phyloP scores from a whole-genome alignment of 2,113 vertebrate species.

The Thamnaconus septentrionalis region DNA sequence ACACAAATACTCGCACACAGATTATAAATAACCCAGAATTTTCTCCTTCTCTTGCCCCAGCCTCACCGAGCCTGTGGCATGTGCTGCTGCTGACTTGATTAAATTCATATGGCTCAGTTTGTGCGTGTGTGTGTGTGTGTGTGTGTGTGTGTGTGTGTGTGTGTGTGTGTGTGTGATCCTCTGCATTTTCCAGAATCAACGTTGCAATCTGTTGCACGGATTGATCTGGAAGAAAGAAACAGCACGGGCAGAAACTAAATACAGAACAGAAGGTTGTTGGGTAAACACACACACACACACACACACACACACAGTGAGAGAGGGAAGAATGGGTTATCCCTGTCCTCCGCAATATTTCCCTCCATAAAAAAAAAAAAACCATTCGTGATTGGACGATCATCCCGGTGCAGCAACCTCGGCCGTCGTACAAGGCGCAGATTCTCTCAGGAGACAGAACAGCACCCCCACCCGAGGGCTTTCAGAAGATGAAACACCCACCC shows the following conservation, averaged over 20 bases:
- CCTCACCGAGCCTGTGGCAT: constrained; percentile 32
- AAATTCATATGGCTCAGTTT: constrained; percentile 52
- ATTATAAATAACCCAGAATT: constrained; percentile 61
- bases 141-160: constrained; percentile 17
- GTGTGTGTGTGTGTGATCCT: constrained; percentile 41
- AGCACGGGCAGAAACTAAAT: constrained; percentile 66
- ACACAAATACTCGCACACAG: constrained; percentile 1
- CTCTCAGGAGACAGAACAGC: too few relatives aligned
- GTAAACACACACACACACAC: constrained; percentile 24
- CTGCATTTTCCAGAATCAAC: constrained; percentile 59
- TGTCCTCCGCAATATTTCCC: constrained; percentile 38
- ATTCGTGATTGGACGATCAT: not conserved
- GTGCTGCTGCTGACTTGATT: constrained; percentile 54
- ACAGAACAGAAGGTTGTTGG: constrained; percentile 68
- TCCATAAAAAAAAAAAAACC: constrained; percentile 37
- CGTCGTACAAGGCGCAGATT: too few relatives aligned
- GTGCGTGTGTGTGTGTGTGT: constrained; percentile 18
- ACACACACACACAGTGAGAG: constrained; percentile 17
- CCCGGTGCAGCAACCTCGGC: not conserved
- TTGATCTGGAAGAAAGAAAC: constrained; percentile 45
- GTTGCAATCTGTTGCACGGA: constrained; percentile 65
- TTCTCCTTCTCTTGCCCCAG: constrained; percentile 38
- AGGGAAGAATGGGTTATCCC: constrained; percentile 34
- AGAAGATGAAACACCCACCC: too few relatives aligned
- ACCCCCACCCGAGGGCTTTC: too few relatives aligned